Evolutionary conservation across 2,797 vertebrate genomes (phyloP).

Genomic region (Halcyon smyrnensis): DNA sequence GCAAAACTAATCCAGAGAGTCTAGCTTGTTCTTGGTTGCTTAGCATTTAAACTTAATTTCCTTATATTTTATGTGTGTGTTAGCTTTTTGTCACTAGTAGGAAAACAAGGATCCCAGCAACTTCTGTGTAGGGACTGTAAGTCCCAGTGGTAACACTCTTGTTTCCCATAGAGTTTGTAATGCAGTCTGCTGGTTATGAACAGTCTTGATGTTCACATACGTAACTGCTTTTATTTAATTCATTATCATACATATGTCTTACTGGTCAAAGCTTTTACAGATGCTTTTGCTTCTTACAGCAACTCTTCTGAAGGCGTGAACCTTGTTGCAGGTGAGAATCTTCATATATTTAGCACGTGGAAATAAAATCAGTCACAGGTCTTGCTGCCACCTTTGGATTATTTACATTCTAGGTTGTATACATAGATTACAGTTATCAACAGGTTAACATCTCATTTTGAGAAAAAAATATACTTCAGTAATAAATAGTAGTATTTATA

Average conservation of each 20-base stretch:
- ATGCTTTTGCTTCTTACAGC: slow-evolving; percentile 68
- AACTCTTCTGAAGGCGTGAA: slow-evolving; percentile 70
- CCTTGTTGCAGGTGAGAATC: slow-evolving; percentile 75
- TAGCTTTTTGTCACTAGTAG: neutral
- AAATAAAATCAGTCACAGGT: neutral
- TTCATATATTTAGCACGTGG: neutral
- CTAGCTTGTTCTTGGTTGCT: neutral
- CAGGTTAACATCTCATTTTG: neutral
- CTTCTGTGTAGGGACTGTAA: neutral
- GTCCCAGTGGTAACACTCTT: neutral
- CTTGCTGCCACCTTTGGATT: neutral
- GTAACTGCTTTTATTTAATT: neutral
- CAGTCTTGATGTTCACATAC: neutral
- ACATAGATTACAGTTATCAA: neutral
- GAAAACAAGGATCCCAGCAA: neutral
- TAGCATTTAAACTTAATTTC: neutral
- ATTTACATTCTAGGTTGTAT: neutral
- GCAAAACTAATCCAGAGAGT: neutral
- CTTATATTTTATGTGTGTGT: neutral
- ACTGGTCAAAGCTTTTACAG: slow-evolving; percentile 2
- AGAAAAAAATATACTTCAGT: neutral
- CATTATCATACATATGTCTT: neutral
- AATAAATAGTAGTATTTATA: neutral
- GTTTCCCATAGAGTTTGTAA: neutral
- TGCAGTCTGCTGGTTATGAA: neutral